A percentile compares a stretch with the other conserved stretches of the same genome.
Conservation (phyloP, 2,888 invertebrate species). For the Sturmia bella region DNA sequence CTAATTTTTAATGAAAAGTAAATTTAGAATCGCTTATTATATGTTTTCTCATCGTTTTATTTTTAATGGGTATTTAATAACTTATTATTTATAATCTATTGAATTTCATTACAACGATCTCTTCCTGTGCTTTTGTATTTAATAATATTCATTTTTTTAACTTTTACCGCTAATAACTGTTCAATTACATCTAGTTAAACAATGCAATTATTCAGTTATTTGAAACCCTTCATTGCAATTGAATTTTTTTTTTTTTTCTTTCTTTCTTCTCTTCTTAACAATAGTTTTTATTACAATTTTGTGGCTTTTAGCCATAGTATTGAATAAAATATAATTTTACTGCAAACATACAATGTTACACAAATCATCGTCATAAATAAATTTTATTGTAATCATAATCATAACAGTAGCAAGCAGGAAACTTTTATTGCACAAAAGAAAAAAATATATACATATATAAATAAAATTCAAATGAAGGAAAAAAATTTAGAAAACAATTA, state of each 20-base stretch:
- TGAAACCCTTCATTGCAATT: slow-evolving; percentile 52
- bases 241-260: slow-evolving; percentile 25
- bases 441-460: background rate
- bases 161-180: slow-evolving; percentile 62
- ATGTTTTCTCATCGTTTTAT: background rate
- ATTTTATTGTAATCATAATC: slow-evolving; percentile 63
- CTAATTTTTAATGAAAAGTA: no score
- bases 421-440: slow-evolving; percentile 27
- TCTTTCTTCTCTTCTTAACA: slow-evolving; percentile 22
- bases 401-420: slow-evolving; percentile 35
- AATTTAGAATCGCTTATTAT: no score
- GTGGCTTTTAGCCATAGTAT: slow-evolving; percentile 53
- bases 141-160: background rate
- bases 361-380: slow-evolving; percentile 63
- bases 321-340: slow-evolving; percentile 33
- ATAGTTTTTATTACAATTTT: slow-evolving; percentile 51
- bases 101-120: slow-evolving; percentile 38
- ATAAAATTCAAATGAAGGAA: slow-evolving; percentile 5
- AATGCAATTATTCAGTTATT: slow-evolving; percentile 69
- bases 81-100: slow-evolving; percentile 24
- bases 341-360: slow-evolving; percentile 13
- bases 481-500: slow-evolving; percentile 67
- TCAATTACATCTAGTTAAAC: slow-evolving; percentile 66
- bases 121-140: slow-evolving; percentile 5
- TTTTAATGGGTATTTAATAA: background rate